A percentile compares a stretch with the other conserved stretches of the same genome.
These are phyloP conservation scores for Manis pentadactyla DNA, from an alignment of 2,797 vertebrate species.

Conservation along the genomic window DNA sequence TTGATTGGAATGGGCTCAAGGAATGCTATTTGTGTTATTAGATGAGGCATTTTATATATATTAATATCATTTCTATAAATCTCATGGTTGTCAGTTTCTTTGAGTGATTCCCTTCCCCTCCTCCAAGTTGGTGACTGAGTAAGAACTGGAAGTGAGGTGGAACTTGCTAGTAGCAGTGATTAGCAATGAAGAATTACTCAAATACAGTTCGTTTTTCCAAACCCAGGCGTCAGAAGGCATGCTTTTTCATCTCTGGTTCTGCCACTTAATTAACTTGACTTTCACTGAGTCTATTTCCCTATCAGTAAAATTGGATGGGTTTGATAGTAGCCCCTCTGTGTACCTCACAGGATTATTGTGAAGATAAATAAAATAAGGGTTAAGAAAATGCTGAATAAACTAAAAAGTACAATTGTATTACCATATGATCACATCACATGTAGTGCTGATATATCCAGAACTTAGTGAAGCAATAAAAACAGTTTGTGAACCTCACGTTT, in stretches of 20 bases:
- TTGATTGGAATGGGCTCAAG: not conserved
- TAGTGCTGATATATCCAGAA: not conserved
- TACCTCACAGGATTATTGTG: not conserved
- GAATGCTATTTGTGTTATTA: not conserved
- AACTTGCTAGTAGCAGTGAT: slow-evolving; percentile 22
- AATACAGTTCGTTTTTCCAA: not conserved
- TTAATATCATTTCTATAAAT: slow-evolving; percentile 24
- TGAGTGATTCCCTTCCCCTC: not conserved
- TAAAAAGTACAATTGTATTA: not conserved
- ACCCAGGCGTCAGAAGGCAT: not conserved
- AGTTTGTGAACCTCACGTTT: not conserved
- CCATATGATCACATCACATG: not conserved
- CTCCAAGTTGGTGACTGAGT: not conserved
- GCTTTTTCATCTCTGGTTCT: not conserved
- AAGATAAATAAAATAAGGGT: slow-evolving; percentile 14
- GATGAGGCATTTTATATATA: not conserved
- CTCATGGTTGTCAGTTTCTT: slow-evolving; percentile 9
- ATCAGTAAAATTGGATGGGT: slow-evolving; percentile 39
- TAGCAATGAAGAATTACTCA: not conserved
- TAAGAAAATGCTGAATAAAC: not conserved
- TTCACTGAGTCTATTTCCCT: not conserved
- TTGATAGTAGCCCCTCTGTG: not conserved
- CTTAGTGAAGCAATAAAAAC: not conserved
- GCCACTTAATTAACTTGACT: not conserved
- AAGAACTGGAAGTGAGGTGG: slow-evolving; percentile 7